Evolutionary conservation across 1,140 invertebrate species (phyloP).

Genomic region (Megathymus violae): DNA sequence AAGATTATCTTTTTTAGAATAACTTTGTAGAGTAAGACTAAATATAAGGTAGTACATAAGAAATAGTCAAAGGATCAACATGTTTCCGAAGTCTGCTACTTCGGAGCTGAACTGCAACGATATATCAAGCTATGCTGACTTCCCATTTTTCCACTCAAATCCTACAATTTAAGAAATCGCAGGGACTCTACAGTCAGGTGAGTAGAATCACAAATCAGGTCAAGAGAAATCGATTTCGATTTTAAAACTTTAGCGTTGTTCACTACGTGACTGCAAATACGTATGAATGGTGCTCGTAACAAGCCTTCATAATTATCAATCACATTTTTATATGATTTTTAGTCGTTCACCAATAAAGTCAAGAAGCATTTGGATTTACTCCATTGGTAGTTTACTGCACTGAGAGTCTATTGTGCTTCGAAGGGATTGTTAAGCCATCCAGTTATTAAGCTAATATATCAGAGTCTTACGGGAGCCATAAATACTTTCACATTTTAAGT

Average conservation of each 20-base stretch:
- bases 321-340: no score
- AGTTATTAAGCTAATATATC: no score
- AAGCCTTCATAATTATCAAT: no score
- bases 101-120: neutral
- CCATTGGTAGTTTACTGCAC: no score
- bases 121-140: conserved; percentile 9
- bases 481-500: no score
- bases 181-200: conserved; percentile 43
- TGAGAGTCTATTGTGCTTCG: no score
- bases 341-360: no score
- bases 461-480: no score
- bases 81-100: conserved; percentile 36
- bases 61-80: conserved; percentile 35
- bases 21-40: neutral
- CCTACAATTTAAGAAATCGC: conserved; percentile 32
- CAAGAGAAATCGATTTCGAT: conserved; percentile 58
- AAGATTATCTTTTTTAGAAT: no score
- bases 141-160: conserved; percentile 13
- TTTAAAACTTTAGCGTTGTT: conserved; percentile 57
- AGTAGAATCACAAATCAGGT: conserved; percentile 58
- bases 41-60: neutral
- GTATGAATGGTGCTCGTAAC: no score
- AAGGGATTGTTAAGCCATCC: no score
- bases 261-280: conserved; percentile 52
- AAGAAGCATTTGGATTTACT: no score